Evolutionary conservation across 2,113 vertebrate species (phyloP).

Genomic region (Circaetus gallicus): DNA sequence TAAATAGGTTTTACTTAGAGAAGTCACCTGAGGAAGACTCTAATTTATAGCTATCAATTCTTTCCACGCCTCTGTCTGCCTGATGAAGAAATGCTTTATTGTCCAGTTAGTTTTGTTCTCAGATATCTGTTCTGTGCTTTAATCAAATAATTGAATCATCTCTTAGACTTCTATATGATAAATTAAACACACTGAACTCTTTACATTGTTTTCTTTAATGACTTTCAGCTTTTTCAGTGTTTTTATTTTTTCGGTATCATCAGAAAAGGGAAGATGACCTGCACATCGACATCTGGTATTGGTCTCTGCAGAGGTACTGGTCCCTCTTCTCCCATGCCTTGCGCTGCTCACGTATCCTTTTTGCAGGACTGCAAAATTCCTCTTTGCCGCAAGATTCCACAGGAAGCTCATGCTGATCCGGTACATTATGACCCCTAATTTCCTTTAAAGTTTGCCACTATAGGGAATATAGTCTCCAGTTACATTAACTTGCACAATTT

Average conservation of each 20-base stretch:
- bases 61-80: not conserved
- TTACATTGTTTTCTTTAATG: not conserved
- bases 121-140: not conserved
- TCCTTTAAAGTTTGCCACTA: not conserved
- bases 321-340: not conserved
- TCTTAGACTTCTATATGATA: not conserved
- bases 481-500: not conserved
- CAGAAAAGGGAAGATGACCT: not conserved
- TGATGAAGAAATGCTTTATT: conserved; percentile 26
- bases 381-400: not conserved
- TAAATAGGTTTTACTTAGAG: conserved; percentile 6
- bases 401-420: not conserved
- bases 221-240: not conserved
- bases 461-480: not conserved
- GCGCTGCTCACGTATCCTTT: not conserved
- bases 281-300: not conserved
- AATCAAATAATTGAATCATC: conserved; percentile 37
- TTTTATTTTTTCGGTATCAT: not conserved
- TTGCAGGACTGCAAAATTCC: not conserved
- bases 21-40: not conserved
- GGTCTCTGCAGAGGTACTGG: not conserved
- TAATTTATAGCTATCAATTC: conserved; percentile 20
- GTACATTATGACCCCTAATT: not conserved
- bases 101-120: not conserved
- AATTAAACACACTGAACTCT: not conserved